Evolutionary conservation across 2,113 vertebrate species (phyloP).

Genomic region (Chaenocephalus aceratus): DNA sequence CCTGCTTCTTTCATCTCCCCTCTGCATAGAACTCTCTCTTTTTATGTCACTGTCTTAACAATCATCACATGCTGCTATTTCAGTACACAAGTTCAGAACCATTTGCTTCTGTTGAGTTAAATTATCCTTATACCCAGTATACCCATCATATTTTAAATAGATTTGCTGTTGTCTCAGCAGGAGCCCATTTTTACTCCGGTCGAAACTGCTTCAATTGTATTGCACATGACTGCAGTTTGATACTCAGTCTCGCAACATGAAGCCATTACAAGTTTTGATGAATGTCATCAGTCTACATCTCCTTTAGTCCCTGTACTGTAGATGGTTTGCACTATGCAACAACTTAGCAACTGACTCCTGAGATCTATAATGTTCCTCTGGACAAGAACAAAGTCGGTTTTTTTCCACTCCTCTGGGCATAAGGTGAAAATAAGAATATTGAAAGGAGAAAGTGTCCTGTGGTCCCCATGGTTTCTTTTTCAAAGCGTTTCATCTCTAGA

Average conservation of each 20-base stretch:
- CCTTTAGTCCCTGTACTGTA: slow-evolving; percentile 1
- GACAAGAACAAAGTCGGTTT: background rate
- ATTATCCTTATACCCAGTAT: slow-evolving; percentile 23
- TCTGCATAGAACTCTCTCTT: background rate
- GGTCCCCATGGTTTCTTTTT: slow-evolving; percentile 27
- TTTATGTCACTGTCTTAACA: slow-evolving; percentile 6
- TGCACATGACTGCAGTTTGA: slow-evolving; percentile 26
- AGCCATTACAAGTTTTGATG: slow-evolving; percentile 58
- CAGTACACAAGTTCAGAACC: background rate
- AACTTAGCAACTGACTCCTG: slow-evolving; percentile 30
- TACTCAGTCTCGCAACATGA: slow-evolving; percentile 33
- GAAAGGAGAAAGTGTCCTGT: slow-evolving; percentile 8
- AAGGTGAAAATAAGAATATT: slow-evolving; percentile 55
- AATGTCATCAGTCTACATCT: slow-evolving; percentile 41
- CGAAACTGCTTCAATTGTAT: slow-evolving; percentile 21
- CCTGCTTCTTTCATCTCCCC: background rate
- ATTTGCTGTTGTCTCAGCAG: slow-evolving; percentile 40
- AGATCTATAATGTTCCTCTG: slow-evolving; percentile 4
- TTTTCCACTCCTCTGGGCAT: slow-evolving; percentile 15
- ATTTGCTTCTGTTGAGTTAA: slow-evolving; percentile 27
- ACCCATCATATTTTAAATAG: slow-evolving; percentile 40
- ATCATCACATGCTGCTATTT: slow-evolving; percentile 11
- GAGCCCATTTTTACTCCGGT: background rate
- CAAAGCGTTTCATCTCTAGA: slow-evolving; percentile 26
- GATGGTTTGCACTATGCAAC: slow-evolving; percentile 24